Evolutionary conservation across 1,140 invertebrate genomes (phyloP), one percentile per base, ranked within the genome.

Genomic region (Acromyrmex echinatior): DNA sequence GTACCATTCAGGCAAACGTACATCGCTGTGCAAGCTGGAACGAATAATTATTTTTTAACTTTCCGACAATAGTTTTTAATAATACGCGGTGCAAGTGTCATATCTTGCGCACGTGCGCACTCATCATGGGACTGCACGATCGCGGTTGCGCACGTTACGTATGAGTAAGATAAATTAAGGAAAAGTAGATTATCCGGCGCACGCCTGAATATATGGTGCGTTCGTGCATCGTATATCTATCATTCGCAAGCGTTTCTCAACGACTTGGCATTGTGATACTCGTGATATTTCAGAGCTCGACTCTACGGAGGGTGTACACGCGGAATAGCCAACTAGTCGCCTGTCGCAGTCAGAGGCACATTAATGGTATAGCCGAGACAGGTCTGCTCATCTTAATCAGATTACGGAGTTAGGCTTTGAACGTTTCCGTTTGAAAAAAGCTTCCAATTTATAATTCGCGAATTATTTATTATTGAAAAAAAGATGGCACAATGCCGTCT

Each of bases 151-250:
- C 28, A n/a, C 35, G 62, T 82, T 73, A 74, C 80, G 66, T 74
- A 14, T 84, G 80, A 84, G 80, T 51, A 76, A 84, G 80, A 84
- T 84, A 84, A 84, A 84, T 84, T 84, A 84, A 84, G 70, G 80
- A 84, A 84, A 84, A 84, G 80, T 76, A 84, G 80, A 84, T 84
- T 84, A 84, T 84, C 70, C 80, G 80, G 39, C 39, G 70, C 28
- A 76, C 18, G 56, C 56, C 66, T 62, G 63, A 25, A 76, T 84
- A 84, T 76, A 84, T 62, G 80, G 70, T 76, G 70, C 70, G 70
- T 84, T 84, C 80, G 70, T 84, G 80, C 80, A 76, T 84, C 39
- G 80, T 84, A 84, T 84, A 84, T 84, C 80, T 74, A 84, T 84
- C 80, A 84, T 84, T 84, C 60, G 80, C 80, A 84, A 84, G 39